A percentile compares a stretch with the other conserved stretches of the same genome.
phyloP scores from a whole-genome alignment of 2,113 vertebrate species.

The Haemorhous mexicanus region DNA sequence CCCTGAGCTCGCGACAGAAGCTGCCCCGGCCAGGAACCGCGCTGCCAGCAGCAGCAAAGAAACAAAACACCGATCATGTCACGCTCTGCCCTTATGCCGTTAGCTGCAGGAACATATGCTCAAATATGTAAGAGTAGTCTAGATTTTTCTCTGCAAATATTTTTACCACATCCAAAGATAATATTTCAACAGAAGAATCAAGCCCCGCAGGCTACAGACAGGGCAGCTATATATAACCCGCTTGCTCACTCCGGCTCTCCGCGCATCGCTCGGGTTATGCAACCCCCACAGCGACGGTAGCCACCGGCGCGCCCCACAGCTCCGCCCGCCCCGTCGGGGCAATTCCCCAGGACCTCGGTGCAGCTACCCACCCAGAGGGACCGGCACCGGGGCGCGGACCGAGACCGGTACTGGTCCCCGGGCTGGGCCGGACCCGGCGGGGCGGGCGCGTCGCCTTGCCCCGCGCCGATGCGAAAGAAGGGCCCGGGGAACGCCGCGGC shows the following conservation, averaged over 20 bases:
- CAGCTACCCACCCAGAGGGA: neutral
- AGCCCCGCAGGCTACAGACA: constrained; percentile 61
- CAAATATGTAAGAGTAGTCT: constrained; percentile 58
- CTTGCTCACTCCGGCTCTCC: constrained; percentile 44
- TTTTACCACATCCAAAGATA: constrained; percentile 69
- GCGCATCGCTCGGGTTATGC: constrained; percentile 52
- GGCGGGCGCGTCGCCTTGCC: neutral
- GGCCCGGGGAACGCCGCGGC: neutral
- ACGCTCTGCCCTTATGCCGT: constrained; percentile 45
- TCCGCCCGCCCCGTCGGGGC: constrained; percentile 42
- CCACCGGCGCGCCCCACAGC: constrained; percentile 49
- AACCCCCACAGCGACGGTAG: constrained; percentile 29
- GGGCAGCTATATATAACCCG: constrained; percentile 64
- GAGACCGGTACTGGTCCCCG: neutral
- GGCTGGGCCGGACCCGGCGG: neutral
- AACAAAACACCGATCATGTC: neutral
- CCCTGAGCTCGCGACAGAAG: neutral
- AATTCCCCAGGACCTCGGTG: neutral
- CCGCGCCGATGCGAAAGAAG: neutral
- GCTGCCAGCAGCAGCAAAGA: neutral
- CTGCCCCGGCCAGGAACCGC: neutral
- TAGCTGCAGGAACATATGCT: constrained; percentile 49
- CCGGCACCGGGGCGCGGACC: neutral
- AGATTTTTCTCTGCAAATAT: constrained; percentile 63
- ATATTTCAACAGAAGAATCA: constrained; percentile 69